These are phyloP conservation scores for Zaprionus davidi DNA, from an alignment of 1,140 invertebrate genomes.

Conservation along the genomic window DNA sequence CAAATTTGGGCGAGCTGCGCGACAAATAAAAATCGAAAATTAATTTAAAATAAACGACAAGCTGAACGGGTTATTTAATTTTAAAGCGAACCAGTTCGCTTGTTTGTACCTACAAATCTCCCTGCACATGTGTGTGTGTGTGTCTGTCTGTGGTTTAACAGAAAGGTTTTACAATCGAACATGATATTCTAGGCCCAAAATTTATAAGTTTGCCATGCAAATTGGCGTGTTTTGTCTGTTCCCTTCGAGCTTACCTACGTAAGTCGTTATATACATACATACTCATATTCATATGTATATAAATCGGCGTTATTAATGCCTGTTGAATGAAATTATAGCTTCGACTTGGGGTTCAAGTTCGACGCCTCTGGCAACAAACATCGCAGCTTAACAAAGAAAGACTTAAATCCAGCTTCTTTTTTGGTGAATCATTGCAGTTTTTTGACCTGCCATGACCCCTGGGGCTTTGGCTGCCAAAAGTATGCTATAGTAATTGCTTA, in stretches of 20 bases:
- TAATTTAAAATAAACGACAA: conserved; percentile 65
- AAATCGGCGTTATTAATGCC: conserved; percentile 22
- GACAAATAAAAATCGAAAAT: conserved; percentile 69
- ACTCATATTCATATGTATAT: neutral
- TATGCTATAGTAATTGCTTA: conserved; percentile 21
- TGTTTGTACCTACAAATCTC: conserved; percentile 21
- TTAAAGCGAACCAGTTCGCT: conserved; percentile 69
- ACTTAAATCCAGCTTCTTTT: neutral
- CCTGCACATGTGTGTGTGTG: neutral
- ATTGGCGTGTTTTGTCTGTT: conserved; percentile 48
- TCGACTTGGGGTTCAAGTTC: conserved; percentile 22
- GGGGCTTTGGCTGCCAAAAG: conserved; percentile 11
- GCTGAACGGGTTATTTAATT: conserved; percentile 69
- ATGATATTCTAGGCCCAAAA: conserved; percentile 52
- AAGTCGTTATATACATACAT: neutral
- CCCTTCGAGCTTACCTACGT: conserved; percentile 19
- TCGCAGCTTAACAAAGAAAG: conserved; percentile 2
- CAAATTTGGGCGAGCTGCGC: conserved; percentile 53
- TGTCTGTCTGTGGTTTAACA: conserved; percentile 42
- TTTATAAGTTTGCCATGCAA: conserved; percentile 73
- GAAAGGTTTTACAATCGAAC: conserved; percentile 48
- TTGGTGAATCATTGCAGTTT: neutral
- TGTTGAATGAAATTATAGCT: conserved; percentile 8
- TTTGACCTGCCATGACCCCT: conserved; percentile 1
- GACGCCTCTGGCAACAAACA: conserved; percentile 36